These are phyloP conservation scores for Pagetopsis macropterus DNA, from an alignment of 2,797 vertebrate genomes.

Conservation along the genomic window DNA sequence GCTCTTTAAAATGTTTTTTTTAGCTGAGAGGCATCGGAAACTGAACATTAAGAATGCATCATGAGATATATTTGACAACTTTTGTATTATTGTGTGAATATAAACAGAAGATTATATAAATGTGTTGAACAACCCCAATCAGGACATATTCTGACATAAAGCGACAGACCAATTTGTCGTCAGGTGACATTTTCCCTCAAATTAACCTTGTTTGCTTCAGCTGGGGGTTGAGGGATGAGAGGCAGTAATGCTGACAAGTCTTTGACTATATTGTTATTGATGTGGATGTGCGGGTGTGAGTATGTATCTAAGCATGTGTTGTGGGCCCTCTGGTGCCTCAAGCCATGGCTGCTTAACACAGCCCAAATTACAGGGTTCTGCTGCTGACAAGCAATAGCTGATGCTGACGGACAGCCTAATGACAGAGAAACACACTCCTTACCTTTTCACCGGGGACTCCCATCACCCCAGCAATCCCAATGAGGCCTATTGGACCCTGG, in stretches of 20 bases:
- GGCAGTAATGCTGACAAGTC: slow-evolving; percentile 13
- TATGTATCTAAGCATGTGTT: slow-evolving; percentile 62
- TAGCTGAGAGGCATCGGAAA: slow-evolving; percentile 2
- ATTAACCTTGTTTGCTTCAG: neutral
- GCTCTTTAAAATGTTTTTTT: neutral
- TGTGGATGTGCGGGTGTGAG: slow-evolving; percentile 57
- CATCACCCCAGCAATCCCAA: slow-evolving; percentile 86
- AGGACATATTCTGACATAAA: neutral
- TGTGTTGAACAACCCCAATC: neutral
- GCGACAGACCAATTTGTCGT: slow-evolving; percentile 6
- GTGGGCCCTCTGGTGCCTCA: slow-evolving; percentile 34
- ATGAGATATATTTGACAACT: slow-evolving; percentile 4
- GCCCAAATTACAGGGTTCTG: slow-evolving; percentile 74
- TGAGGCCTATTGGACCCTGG: slow-evolving; percentile 88
- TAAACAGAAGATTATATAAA: neutral
- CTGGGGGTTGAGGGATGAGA: neutral
- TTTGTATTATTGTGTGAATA: too few species aligned
- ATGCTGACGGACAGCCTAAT: slow-evolving; percentile 79
- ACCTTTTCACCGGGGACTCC: slow-evolving; percentile 95
- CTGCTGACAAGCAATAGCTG: slow-evolving; percentile 54
- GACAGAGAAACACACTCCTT: slow-evolving; percentile 67
- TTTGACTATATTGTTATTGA: slow-evolving; percentile 57
- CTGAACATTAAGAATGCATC: neutral
- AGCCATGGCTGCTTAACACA: slow-evolving; percentile 56
- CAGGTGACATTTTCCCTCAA: neutral